These are phyloP conservation scores for Heptranchias perlo DNA, from an alignment of 2,113 vertebrate species.

Conservation along the genomic window DNA sequence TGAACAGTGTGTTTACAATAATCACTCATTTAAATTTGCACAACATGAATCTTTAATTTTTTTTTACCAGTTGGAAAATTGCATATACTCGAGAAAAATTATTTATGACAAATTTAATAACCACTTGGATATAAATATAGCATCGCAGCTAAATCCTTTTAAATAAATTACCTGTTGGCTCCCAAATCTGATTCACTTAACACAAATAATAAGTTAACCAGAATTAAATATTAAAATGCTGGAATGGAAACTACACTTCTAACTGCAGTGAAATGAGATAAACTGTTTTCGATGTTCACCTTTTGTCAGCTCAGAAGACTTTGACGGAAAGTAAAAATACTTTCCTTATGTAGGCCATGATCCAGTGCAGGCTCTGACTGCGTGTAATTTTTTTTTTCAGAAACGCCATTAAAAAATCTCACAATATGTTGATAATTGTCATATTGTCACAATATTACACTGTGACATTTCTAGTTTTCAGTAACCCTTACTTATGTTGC, in stretches of 20 bases:
- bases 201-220: conserved; percentile 23
- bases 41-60: not conserved
- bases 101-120: conserved; percentile 17
- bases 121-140: not conserved
- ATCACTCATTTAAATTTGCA: not conserved
- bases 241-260: not conserved
- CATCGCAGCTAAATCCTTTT: not conserved
- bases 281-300: not conserved
- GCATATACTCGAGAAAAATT: not conserved
- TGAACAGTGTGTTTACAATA: not conserved
- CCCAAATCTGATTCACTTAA: not conserved
- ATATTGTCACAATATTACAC: not conserved
- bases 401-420: conserved; percentile 13
- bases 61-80: not conserved
- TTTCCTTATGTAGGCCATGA: not conserved
- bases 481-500: conserved; percentile 3
- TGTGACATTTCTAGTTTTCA: not conserved
- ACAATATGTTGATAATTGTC: conserved; percentile 16
- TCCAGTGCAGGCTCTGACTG: not conserved
- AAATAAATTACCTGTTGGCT: conserved; percentile 19
- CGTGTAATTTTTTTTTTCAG: not conserved
- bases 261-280: not conserved
- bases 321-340: conserved; percentile 13
- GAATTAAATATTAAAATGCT: conserved; percentile 17
- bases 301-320: not conserved